A percentile compares a stretch with the other conserved stretches of the same genome.
Conservation (phyloP, 2,113 vertebrate genomes). For the cat (Felis catus) region DNA sequence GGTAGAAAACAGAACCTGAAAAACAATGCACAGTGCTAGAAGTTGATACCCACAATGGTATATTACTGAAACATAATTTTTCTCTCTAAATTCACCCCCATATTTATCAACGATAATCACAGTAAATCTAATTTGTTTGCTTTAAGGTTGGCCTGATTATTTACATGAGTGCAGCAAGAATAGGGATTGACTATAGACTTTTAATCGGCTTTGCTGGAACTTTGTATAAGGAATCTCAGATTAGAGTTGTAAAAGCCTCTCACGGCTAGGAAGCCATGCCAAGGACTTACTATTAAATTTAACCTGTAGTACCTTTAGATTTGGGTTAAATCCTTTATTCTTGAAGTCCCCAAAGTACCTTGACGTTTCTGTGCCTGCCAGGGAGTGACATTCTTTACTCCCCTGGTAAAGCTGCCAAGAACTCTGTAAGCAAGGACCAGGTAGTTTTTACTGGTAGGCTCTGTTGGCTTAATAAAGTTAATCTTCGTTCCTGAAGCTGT, state of each 20-base stretch:
- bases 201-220: not conserved
- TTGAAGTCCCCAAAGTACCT: not conserved
- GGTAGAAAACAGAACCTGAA: not conserved
- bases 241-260: not conserved
- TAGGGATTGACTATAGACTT: not conserved
- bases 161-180: not conserved
- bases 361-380: not conserved
- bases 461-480: not conserved
- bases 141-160: not conserved
- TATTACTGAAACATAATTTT: not conserved
- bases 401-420: not conserved
- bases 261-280: not conserved
- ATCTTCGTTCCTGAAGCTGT: not conserved
- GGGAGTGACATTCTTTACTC: not conserved
- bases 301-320: not conserved
- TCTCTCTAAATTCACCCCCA: not conserved
- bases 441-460: not conserved
- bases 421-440: not conserved
- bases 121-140: not conserved
- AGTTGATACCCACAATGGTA: not conserved
- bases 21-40: not conserved
- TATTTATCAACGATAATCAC: not conserved
- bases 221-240: not conserved
- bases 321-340: not conserved
- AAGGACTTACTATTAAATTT: not conserved